These are phyloP conservation scores for Epirrhoe alternata DNA, from an alignment of 2,888 invertebrate genomes.

Conservation along the genomic window DNA sequence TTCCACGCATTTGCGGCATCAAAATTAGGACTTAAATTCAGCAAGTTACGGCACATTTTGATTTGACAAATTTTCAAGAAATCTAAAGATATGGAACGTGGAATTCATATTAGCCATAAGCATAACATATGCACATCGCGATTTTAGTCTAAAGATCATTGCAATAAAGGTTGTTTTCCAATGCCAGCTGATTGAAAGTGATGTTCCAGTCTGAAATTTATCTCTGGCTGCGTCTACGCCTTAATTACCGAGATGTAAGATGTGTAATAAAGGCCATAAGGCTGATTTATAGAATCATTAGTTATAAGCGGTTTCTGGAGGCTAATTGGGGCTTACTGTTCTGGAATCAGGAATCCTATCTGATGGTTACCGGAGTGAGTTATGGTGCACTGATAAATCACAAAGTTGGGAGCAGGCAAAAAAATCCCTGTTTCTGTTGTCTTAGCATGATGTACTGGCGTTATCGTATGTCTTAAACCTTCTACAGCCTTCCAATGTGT, in stretches of 20 bases:
- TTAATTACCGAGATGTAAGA: slow-evolving; percentile 81
- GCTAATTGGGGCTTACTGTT: slow-evolving; percentile 59
- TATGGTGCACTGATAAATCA: slow-evolving; percentile 25
- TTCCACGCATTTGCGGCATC: neutral
- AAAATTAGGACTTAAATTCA: neutral
- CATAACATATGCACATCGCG: neutral
- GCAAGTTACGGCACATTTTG: neutral
- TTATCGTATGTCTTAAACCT: neutral
- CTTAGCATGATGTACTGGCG: slow-evolving; percentile 3
- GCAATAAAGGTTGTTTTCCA: neutral
- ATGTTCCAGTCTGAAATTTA: slow-evolving; percentile 56
- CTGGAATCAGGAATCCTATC: slow-evolving; percentile 49
- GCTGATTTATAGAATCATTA: slow-evolving; percentile 79
- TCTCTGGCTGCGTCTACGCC: slow-evolving; percentile 59
- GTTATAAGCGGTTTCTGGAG: slow-evolving; percentile 76
- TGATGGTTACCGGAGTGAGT: slow-evolving; percentile 31
- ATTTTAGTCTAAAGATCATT: neutral
- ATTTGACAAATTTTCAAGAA: neutral
- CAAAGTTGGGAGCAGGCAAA: slow-evolving; percentile 14
- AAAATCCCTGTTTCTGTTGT: slow-evolving; percentile 7
- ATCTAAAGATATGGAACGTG: neutral
- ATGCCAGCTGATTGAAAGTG: slow-evolving; percentile 16
- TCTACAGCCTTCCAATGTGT: neutral
- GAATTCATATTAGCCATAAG: neutral
- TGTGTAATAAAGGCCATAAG: slow-evolving; percentile 78